Percentiles rank a stretch among this genome's conserved stretches.
Evolutionary conservation across 2,888 invertebrate species (phyloP).

Genomic region (Cybosia mesomella): DNA sequence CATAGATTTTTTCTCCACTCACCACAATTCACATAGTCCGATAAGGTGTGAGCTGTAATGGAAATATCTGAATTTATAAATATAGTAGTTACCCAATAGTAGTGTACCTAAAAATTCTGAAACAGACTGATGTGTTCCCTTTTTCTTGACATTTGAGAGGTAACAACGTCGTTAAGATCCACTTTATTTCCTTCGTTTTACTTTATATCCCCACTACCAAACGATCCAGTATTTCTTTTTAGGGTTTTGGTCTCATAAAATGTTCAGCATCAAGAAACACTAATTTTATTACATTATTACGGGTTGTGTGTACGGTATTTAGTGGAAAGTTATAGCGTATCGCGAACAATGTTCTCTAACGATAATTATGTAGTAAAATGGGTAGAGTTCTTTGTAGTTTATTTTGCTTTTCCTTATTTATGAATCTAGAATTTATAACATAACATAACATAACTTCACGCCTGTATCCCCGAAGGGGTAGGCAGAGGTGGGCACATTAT

Average conservation of each 20-base stretch:
- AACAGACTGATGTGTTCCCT: neutral
- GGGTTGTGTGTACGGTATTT: constrained; percentile 33
- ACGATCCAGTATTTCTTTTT: constrained; percentile 30
- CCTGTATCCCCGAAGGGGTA: too few species aligned
- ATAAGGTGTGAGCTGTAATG: too few species aligned
- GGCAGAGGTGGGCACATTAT: too few species aligned
- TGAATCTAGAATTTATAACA: too few species aligned
- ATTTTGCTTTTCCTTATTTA: constrained; percentile 60
- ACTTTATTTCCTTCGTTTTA: constrained; percentile 30
- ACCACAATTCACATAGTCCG: too few species aligned
- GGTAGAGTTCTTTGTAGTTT: constrained; percentile 47
- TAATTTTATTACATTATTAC: constrained; percentile 38
- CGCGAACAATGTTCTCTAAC: constrained; percentile 51
- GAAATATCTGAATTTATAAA: neutral
- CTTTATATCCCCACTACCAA: constrained; percentile 33
- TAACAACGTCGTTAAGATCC: constrained; percentile 23
- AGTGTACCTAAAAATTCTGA: neutral
- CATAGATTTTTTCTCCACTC: too few species aligned
- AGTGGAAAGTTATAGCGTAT: constrained; percentile 47
- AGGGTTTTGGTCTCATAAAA: constrained; percentile 35
- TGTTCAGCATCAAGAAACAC: constrained; percentile 36
- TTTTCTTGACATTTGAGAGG: neutral
- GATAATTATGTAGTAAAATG: constrained; percentile 58
- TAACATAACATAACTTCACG: too few species aligned
- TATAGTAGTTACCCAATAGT: neutral